Conservation (phyloP, 2,797 vertebrate species). For the Monodelphis domestica region DNA sequence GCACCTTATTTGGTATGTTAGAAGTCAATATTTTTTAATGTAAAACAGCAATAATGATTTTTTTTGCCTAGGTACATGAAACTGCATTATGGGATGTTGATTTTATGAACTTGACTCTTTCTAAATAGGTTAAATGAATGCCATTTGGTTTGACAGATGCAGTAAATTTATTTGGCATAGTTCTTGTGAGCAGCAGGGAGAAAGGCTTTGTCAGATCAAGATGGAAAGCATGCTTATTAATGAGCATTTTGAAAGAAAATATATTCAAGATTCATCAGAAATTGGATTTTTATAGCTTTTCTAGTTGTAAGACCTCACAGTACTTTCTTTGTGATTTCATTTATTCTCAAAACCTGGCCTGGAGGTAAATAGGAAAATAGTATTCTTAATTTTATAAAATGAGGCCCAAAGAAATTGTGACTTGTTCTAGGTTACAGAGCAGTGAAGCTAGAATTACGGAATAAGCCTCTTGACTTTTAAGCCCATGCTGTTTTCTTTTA, state of each 20-base stretch:
- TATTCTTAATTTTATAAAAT: constrained; percentile 23
- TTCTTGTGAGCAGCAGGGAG: not conserved
- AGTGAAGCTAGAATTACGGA: not conserved
- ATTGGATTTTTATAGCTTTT: constrained; percentile 14
- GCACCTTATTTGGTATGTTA: not conserved
- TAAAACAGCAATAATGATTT: not conserved
- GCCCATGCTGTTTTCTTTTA: not conserved
- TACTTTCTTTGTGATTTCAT: not conserved
- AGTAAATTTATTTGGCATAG: not conserved
- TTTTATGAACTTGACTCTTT: not conserved
- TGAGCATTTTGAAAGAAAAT: constrained; percentile 23
- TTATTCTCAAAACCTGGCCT: not conserved
- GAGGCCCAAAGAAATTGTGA: not conserved
- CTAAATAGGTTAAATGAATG: not conserved
- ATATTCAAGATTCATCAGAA: not conserved
- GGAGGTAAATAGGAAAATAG: not conserved
- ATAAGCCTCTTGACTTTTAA: not conserved
- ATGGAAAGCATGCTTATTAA: not conserved
- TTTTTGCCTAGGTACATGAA: not conserved
- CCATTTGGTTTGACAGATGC: constrained; percentile 16
- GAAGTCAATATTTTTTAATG: not conserved
- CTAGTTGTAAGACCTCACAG: not conserved
- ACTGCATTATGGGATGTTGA: not conserved
- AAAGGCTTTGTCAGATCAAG: not conserved
- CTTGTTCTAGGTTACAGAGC: not conserved